These are phyloP conservation scores for Prorops nasuta DNA, from an alignment of 1,140 invertebrate species.

Conservation along the genomic window DNA sequence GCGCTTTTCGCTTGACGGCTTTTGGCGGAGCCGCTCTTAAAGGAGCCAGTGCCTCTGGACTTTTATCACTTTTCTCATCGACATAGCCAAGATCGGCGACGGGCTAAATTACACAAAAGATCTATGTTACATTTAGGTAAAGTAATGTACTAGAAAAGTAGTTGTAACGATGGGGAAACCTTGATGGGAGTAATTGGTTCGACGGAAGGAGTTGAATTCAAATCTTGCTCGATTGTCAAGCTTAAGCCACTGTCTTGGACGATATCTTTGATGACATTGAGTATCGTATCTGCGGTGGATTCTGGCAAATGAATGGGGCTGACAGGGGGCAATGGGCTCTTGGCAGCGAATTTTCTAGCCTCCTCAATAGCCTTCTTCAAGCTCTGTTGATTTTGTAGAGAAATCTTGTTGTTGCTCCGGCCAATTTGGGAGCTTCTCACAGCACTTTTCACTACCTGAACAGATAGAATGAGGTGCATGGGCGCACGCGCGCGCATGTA, in stretches of 20 bases:
- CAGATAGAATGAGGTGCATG: background rate
- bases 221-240: too few relatives aligned
- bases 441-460: constrained; percentile 33
- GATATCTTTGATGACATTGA: constrained; percentile 34
- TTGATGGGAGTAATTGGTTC: too few relatives aligned
- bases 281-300: constrained; percentile 28
- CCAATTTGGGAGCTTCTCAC: constrained; percentile 72
- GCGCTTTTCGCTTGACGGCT: constrained; percentile 23
- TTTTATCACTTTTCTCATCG: constrained; percentile 22
- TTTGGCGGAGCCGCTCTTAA: constrained; percentile 16
- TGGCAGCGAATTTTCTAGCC: constrained; percentile 60
- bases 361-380: constrained; percentile 76
- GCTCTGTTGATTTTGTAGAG: constrained; percentile 71
- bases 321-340: constrained; percentile 52
- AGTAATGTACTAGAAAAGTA: too few relatives aligned
- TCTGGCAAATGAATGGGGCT: constrained; percentile 35
- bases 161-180: too few relatives aligned
- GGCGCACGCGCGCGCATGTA: background rate
- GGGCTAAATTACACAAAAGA: too few relatives aligned
- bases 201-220: too few relatives aligned
- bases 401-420: constrained; percentile 65
- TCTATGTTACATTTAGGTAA: too few relatives aligned
- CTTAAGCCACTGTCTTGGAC: too few relatives aligned
- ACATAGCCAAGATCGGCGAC: constrained; percentile 23
- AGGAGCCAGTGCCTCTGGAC: constrained; percentile 7